These are phyloP conservation scores for Oxystoma pomonae DNA, from an alignment of 2,888 invertebrate genomes.

Conservation along the genomic window DNA sequence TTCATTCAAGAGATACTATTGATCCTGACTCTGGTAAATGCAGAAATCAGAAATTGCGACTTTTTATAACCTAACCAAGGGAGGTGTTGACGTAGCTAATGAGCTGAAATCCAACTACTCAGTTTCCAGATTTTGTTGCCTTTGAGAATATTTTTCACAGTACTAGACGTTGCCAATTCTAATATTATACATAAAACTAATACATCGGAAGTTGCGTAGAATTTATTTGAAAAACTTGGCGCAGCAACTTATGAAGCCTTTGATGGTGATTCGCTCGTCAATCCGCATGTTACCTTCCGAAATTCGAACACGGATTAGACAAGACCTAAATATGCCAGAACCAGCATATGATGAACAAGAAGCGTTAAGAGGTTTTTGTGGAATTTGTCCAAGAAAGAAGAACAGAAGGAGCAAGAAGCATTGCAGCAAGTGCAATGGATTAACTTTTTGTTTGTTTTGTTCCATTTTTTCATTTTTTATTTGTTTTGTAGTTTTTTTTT, in stretches of 20 bases:
- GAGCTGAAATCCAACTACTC: neutral
- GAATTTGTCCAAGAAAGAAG: neutral
- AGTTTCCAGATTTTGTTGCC: neutral
- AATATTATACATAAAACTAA: neutral
- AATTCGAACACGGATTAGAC: neutral
- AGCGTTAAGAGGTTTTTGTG: neutral
- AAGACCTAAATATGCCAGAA: neutral
- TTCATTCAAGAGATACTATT: neutral
- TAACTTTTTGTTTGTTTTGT: too few relatives aligned
- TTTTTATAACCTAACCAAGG: neutral
- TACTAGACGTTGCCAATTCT: neutral
- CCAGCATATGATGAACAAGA: neutral
- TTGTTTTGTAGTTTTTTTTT: too few relatives aligned
- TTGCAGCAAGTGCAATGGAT: neutral
- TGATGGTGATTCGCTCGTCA: neutral
- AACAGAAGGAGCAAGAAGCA: slow-evolving; percentile 1
- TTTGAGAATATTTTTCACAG: neutral
- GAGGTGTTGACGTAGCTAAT: neutral
- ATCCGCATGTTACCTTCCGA: neutral
- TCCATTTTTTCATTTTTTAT: too few relatives aligned
- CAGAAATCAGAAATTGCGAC: neutral
- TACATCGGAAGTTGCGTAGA: neutral
- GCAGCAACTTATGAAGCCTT: neutral
- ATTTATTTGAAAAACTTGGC: neutral
- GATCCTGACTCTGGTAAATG: neutral